Conservation (phyloP, 2,797 vertebrate genomes). For the Arnoldichthys spilopterus region DNA sequence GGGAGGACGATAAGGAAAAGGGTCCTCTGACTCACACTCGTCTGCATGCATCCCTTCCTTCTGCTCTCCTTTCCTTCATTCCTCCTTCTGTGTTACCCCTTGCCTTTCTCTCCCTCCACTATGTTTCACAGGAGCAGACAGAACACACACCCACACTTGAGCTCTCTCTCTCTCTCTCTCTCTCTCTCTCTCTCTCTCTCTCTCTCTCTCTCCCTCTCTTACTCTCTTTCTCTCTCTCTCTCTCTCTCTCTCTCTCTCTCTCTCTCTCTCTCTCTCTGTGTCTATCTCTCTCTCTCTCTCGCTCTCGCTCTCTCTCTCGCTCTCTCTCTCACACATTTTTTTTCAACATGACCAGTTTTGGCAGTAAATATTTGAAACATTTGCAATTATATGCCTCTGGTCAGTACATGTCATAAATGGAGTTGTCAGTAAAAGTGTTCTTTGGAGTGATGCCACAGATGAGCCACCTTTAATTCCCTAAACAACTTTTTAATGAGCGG, state of each 20-base stretch:
- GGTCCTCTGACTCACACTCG: constrained; percentile 57
- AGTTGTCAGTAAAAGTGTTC: too few relatives aligned
- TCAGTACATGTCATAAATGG: background rate
- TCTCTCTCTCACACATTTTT: background rate
- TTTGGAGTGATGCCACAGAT: too few relatives aligned
- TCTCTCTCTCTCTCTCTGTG: background rate
- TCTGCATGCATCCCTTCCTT: constrained; percentile 37
- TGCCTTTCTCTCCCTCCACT: constrained; percentile 1
- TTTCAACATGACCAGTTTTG: background rate
- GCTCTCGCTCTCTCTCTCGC: background rate
- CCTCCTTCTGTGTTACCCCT: background rate
- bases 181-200: background rate
- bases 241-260: background rate
- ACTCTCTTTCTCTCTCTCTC: background rate
- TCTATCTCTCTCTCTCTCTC: too few relatives aligned
- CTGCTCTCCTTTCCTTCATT: background rate
- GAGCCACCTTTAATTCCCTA: too few relatives aligned
- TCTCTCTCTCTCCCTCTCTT: background rate
- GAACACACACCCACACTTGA: background rate
- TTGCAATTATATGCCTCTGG: background rate
- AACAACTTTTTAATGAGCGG: too few relatives aligned
- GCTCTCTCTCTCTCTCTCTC: background rate
- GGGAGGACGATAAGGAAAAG: constrained; percentile 56
- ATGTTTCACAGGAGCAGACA: constrained; percentile 3
- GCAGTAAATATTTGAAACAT: background rate